These are phyloP conservation scores for Cheirogaleus medius DNA, from an alignment of 2,113 vertebrate genomes.

Conservation along the genomic window DNA sequence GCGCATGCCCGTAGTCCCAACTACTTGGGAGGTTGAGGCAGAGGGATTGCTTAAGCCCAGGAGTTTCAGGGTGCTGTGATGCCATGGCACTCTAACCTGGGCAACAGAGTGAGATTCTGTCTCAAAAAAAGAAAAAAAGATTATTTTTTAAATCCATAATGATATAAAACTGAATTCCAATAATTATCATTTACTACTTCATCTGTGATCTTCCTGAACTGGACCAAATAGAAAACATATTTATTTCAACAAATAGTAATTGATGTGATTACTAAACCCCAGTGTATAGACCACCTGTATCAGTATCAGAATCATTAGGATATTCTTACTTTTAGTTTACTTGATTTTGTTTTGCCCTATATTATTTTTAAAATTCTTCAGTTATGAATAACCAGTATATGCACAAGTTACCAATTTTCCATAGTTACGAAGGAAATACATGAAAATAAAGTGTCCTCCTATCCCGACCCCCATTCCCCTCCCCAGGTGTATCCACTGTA, in stretches of 20 bases:
- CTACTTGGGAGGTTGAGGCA: too few species aligned
- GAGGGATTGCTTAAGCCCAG: too few species aligned
- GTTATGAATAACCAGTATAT: not conserved
- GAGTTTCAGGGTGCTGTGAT: too few species aligned
- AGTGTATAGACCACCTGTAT: not conserved
- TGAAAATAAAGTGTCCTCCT: not conserved
- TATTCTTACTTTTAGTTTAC: slow-evolving; percentile 7
- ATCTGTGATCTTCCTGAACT: not conserved
- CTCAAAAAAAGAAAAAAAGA: not conserved
- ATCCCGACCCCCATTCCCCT: not conserved
- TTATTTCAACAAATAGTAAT: not conserved
- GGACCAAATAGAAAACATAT: not conserved
- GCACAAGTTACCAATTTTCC: not conserved
- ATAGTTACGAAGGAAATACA: not conserved
- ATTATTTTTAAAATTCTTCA: slow-evolving; percentile 7
- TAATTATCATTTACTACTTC: not conserved
- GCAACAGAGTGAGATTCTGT: too few species aligned
- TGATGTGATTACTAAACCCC: not conserved
- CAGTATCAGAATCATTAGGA: not conserved
- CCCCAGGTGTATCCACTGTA: not conserved
- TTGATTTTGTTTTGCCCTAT: slow-evolving; percentile 32
- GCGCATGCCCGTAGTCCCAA: too few species aligned
- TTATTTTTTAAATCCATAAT: not conserved
- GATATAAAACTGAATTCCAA: not conserved
- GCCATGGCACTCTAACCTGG: too few species aligned